Base-by-base conservation (phyloP, 2,113 vertebrate species). In the Zosterops pallidus region DNA sequence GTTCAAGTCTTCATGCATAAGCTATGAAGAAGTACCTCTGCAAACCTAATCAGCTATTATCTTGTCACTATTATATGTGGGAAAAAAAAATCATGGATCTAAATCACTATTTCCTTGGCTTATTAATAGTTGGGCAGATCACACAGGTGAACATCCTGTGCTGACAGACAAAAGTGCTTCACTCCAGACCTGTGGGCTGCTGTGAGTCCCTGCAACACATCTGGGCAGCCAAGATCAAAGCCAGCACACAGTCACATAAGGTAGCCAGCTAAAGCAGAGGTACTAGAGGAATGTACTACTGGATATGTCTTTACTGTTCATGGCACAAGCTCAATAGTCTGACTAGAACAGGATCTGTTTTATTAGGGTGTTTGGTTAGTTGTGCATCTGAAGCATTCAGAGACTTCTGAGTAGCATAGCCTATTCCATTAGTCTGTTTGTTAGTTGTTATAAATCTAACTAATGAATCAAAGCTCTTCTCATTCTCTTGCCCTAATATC, bases 401-500 rank as follows among this genome's bases (percentile, higher is more conserved):
- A 80, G 19, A 60, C 62, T 72, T 72, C n/a, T 81, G 35, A 89
- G 23, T 35, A 94, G 60, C 5, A 18, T 0, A 83, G 19, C 26
- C 37, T 72, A 42, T 55, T 85, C 60, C 11, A 23, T 83, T 70
- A 90, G 20, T 76, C 19, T 33, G 12, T 15, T 65, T 56, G 39
- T 41, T 64, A 49, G 19, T 37, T 78, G 41, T 14, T 86, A 69
- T 35, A 63, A 77, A 26, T 33, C 49, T 41, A 69, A 76, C 10
- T 56, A 70, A 42, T 76, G 85, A 89, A 86, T 46, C 25, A 91
- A 74, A 69, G 31, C 17, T 47, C 55, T 89, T 95, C n/a, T 59
- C 35, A 70, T 80, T 72, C 33, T 76, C 94, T 74, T 84, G 59
- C 52, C 83, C 69, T 80, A 84, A 79, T 89, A 77, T n/a, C 46